phyloP scores from a whole-genome alignment of 2,888 invertebrate genomes.

The Agriotes lineatus region DNA sequence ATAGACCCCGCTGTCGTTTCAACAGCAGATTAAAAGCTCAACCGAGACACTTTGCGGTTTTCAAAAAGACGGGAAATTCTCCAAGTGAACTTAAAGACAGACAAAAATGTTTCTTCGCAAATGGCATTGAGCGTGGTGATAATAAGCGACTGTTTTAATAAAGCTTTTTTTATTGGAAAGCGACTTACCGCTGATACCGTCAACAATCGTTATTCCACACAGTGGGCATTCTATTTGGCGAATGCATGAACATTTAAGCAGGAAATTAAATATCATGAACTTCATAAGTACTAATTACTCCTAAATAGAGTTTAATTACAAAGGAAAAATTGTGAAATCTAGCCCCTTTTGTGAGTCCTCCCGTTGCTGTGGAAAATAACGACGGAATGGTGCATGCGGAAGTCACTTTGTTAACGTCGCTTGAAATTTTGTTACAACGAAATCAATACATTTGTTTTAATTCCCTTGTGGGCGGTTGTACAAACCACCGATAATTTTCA shows the following conservation, averaged over 20 bases:
- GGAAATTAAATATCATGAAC: conserved; percentile 7
- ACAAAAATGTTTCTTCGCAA: neutral
- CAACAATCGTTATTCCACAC: neutral
- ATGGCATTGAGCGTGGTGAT: neutral
- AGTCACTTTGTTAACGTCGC: conserved; percentile 2
- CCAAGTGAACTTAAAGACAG: neutral
- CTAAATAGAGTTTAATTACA: conserved; percentile 15
- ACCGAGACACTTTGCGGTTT: conserved; percentile 21
- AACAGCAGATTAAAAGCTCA: conserved; percentile 34
- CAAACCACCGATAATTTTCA: conserved; percentile 2
- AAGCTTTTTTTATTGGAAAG: no score
- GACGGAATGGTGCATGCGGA: neutral
- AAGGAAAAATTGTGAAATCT: neutral
- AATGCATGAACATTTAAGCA: neutral
- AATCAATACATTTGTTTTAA: conserved; percentile 17
- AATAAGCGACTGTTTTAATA: neutral
- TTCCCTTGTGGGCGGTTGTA: conserved; percentile 1
- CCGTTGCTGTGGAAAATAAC: conserved; percentile 1
- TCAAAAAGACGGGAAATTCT: conserved; percentile 17
- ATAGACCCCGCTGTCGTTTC: conserved; percentile 30
- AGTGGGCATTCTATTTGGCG: neutral
- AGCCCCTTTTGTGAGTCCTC: neutral
- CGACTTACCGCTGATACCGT: no score
- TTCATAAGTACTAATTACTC: neutral
- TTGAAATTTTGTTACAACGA: neutral